These are phyloP conservation scores for Papio anubis DNA, from an alignment of 2,113 vertebrate species.

Conservation along the genomic window DNA sequence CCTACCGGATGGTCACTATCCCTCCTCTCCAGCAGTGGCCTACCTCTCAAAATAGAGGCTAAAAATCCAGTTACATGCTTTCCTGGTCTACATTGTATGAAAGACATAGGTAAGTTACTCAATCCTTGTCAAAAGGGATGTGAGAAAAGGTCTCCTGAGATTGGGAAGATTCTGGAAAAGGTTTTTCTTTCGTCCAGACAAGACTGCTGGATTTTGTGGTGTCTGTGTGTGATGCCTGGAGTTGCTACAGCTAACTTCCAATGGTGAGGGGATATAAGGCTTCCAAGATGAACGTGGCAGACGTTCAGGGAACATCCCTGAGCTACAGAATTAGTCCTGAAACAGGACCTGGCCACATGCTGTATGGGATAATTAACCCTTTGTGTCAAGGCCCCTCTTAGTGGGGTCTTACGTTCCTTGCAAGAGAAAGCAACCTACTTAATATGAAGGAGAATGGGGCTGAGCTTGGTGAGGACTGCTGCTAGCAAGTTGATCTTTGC, in stretches of 20 bases:
- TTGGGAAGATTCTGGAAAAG: not conserved
- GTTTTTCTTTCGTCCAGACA: not conserved
- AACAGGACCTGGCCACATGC: not conserved
- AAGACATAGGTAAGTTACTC: no score
- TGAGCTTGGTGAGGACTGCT: not conserved
- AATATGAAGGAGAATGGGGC: not conserved
- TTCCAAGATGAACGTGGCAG: not conserved
- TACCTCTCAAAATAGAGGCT: not conserved
- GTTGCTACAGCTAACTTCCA: not conserved
- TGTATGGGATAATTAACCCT: not conserved
- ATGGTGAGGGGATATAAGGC: not conserved
- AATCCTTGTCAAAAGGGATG: not conserved
- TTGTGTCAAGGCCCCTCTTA: not conserved
- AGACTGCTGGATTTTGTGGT: not conserved
- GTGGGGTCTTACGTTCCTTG: not conserved
- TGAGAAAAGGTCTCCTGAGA: not conserved
- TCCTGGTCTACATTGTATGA: not conserved
- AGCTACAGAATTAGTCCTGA: not conserved
- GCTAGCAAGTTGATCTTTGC: not conserved
- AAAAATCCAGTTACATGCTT: not conserved
- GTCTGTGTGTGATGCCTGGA: not conserved
- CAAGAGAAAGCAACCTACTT: not conserved
- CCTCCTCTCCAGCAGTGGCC: not conserved
- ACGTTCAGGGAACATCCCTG: not conserved
- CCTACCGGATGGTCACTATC: not conserved